Evolutionary conservation across 2,888 invertebrate species (phyloP).

Genomic region (Petrolisthes manimaculis): DNA sequence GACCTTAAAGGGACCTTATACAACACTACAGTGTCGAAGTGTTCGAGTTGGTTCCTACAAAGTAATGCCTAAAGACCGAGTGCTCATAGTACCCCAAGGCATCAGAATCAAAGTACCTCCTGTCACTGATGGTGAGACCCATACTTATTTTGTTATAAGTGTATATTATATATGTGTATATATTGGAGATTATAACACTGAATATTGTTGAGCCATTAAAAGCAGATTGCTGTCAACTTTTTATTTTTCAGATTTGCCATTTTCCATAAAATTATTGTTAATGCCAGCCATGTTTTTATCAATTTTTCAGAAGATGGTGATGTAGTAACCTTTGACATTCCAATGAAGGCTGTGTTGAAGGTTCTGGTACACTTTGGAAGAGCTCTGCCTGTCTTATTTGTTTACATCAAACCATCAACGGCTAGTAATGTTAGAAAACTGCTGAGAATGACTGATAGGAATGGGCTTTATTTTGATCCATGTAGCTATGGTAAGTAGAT

Average conservation of each 20-base stretch:
- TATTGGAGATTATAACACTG: background rate
- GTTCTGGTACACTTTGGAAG: slow-evolving; percentile 84
- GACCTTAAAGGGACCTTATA: slow-evolving; percentile 72
- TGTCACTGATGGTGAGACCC: slow-evolving; percentile 27
- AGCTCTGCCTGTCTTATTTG: slow-evolving; percentile 82
- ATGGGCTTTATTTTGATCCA: slow-evolving; percentile 73
- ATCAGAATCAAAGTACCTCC: slow-evolving; percentile 69
- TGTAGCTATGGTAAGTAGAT: slow-evolving; percentile 71
- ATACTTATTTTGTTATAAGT: background rate
- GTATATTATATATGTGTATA: background rate
- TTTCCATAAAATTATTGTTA: no score
- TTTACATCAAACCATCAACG: slow-evolving; percentile 80
- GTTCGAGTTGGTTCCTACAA: slow-evolving; percentile 88
- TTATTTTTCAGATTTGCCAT: background rate
- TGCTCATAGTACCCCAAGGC: slow-evolving; percentile 73
- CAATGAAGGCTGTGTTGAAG: slow-evolving; percentile 79
- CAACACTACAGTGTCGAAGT: slow-evolving; percentile 78
- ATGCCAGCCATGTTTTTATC: background rate
- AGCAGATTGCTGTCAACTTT: background rate
- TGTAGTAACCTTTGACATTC: slow-evolving; percentile 75
- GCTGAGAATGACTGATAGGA: slow-evolving; percentile 69
- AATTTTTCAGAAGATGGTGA: slow-evolving; percentile 72
- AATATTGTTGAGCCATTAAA: background rate
- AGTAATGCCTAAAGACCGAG: slow-evolving; percentile 79
- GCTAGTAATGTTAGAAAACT: slow-evolving; percentile 75